Conservation (phyloP, 92 coral and sea anemone species). For the Zoanthus solanderi region DNA sequence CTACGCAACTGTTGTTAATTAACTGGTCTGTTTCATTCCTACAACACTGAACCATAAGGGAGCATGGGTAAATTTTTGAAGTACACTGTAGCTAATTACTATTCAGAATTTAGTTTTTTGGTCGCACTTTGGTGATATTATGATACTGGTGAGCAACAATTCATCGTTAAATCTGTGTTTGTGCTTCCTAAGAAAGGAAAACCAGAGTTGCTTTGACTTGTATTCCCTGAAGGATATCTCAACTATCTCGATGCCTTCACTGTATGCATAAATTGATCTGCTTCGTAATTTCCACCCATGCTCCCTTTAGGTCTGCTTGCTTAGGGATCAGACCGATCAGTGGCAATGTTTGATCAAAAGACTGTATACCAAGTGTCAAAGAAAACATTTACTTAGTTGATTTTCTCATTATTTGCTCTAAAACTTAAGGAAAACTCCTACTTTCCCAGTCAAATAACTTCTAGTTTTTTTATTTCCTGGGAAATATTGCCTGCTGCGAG, state of each 20-base stretch:
- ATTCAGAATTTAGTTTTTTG: conserved; percentile 12
- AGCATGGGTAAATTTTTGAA: conserved; percentile 13
- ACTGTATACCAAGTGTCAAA: conserved; percentile 27
- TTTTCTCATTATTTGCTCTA: conserved; percentile 20
- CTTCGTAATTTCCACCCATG: conserved; percentile 21
- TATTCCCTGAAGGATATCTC: conserved; percentile 23
- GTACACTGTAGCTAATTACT: conserved; percentile 14
- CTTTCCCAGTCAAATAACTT: conserved; percentile 20
- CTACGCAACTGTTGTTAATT: conserved; percentile 14
- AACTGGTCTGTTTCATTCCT: conserved; percentile 15
- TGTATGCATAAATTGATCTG: conserved; percentile 18
- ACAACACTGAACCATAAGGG: conserved; percentile 16
- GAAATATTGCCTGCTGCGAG: conserved; percentile 29
- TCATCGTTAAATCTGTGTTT: conserved; percentile 14
- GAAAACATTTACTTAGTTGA: conserved; percentile 20
- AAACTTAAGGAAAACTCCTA: conserved; percentile 18
- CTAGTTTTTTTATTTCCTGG: conserved; percentile 26
- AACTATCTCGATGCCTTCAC: conserved; percentile 26
- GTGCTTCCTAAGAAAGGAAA: conserved; percentile 30
- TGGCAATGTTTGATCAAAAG: conserved; percentile 27
- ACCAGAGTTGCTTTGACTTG: conserved; percentile 26
- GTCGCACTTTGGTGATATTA: conserved; percentile 15
- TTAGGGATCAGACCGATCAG: conserved; percentile 31
- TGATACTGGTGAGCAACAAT: conserved; percentile 10
- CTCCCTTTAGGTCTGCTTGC: conserved; percentile 29